phyloP scores from a whole-genome alignment of 2,888 invertebrate species.

The Eupithecia abbreviata region DNA sequence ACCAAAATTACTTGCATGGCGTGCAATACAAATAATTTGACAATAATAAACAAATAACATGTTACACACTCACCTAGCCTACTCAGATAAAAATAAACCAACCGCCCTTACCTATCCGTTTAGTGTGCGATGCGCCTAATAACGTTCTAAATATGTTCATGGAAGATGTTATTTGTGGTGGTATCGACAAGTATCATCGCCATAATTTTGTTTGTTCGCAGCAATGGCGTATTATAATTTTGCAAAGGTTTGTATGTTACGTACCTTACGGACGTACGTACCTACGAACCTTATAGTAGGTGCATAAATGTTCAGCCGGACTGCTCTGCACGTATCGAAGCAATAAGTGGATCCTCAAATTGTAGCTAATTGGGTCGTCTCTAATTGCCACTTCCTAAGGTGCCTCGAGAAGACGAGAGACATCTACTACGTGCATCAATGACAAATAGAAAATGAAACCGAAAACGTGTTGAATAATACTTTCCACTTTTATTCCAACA shows the following conservation, averaged over 20 bases:
- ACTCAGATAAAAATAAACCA: neutral
- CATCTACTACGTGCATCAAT: neutral
- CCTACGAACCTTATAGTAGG: too few relatives aligned
- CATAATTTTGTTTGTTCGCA: neutral
- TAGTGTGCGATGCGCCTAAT: neutral
- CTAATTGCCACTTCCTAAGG: constrained; percentile 56
- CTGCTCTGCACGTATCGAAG: constrained; percentile 17
- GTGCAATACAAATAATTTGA: too few relatives aligned
- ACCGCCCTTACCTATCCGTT: neutral
- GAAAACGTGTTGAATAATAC: neutral
- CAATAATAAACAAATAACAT: too few relatives aligned
- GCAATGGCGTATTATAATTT: neutral
- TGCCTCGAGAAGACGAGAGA: constrained; percentile 25
- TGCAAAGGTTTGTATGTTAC: too few relatives aligned
- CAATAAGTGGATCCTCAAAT: constrained; percentile 46
- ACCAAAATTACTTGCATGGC: neutral
- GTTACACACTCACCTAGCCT: neutral
- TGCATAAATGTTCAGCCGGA: neutral
- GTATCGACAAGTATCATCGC: neutral
- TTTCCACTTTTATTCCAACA: neutral
- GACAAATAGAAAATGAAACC: neutral
- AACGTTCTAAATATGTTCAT: neutral
- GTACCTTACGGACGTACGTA: too few relatives aligned
- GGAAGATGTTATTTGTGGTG: neutral
- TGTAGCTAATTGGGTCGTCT: constrained; percentile 57